Base-by-base conservation (phyloP, 2,888 invertebrate genomes). In the Pilophorus perplexus region DNA sequence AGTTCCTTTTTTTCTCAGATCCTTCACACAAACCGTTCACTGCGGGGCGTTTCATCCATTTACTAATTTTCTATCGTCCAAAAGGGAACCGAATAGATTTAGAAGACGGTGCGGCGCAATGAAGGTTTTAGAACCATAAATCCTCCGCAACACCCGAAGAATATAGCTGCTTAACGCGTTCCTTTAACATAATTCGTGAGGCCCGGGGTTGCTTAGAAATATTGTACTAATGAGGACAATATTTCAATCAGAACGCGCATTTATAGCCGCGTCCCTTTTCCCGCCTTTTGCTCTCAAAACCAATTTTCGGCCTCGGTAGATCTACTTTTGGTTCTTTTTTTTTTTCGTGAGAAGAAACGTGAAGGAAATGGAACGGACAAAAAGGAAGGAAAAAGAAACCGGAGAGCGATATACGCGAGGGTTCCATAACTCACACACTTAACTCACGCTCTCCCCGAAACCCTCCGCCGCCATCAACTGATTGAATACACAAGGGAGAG, bases 181-280 rank as follows among this genome's bases (percentile, higher is more conserved):
- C 18, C 62, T 62, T 46, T 62, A 62, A 62, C 62, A 62, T 62
- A 46, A 62, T 62, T 62, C 62, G 62, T 62, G 62, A 62, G 62
- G 46, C 23, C 25, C 46, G 20, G 28, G 46, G 62, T 62, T 46
- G 62, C 44, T 62, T 44, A 62, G 62, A 62, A 62, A 62, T 62
- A 62, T 62, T 62, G 62, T 48, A 44, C 62, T 62, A 44, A 62
- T 62, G 44, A 62, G 62, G 27, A 62, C 46, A 46, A 62, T 62
- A 62, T 62, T 62, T 62, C 62, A 62, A 62, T 62, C 62, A 62
- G 33, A 62, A 62, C 46, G 33, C 62, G 46, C 46, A n/a, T 14
- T 40, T 59, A 14, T 20, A 23, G 25, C n/a, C 20, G 18, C 48
- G 16, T 48, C 10, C 22, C 25, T 20, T 42, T 20, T 20, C 57